Evolutionary conservation across 2,888 invertebrate species (phyloP).

Genomic region (Drosophila antonietae): DNA sequence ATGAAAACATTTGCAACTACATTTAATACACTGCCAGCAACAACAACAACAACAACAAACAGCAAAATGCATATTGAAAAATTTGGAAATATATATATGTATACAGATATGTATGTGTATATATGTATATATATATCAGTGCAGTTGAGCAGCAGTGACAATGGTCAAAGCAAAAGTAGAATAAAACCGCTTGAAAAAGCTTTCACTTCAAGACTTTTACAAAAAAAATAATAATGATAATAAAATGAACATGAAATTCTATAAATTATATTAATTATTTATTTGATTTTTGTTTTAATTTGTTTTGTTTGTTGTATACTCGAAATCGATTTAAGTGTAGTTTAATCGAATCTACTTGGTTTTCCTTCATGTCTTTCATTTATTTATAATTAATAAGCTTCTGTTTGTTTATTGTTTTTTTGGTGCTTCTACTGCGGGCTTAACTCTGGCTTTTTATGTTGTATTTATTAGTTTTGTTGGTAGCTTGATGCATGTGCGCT

Average conservation of each 20-base stretch:
- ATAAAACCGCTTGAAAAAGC: conserved; percentile 8
- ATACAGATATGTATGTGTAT: not conserved
- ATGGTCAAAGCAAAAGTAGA: conserved; percentile 57
- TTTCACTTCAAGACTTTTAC: conserved; percentile 3
- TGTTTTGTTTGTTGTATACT: conserved; percentile 28
- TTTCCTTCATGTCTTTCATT: conserved; percentile 22
- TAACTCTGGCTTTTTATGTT: conserved; percentile 42
- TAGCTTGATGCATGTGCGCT: conserved; percentile 44
- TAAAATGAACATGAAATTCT: conserved; percentile 17
- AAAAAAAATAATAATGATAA: not conserved
- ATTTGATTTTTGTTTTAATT: conserved; percentile 9
- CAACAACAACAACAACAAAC: conserved; percentile 37
- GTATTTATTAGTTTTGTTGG: conserved; percentile 26
- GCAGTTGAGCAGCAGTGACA: conserved; percentile 78
- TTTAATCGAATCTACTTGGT: conserved; percentile 8
- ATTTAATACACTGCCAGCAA: conserved; percentile 41
- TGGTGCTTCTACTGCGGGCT: conserved; percentile 40
- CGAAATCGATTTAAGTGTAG: conserved; percentile 4
- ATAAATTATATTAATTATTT: not conserved
- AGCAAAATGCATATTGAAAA: conserved; percentile 32
- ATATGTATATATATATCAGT: conserved; percentile 34
- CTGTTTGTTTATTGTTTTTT: conserved; percentile 21
- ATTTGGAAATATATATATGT: conserved; percentile 12
- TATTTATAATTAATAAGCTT: conserved; percentile 16
- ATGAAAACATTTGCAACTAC: conserved; percentile 15